Base-by-base conservation (phyloP, 2,797 vertebrate species). In the Lophius americanus region DNA sequence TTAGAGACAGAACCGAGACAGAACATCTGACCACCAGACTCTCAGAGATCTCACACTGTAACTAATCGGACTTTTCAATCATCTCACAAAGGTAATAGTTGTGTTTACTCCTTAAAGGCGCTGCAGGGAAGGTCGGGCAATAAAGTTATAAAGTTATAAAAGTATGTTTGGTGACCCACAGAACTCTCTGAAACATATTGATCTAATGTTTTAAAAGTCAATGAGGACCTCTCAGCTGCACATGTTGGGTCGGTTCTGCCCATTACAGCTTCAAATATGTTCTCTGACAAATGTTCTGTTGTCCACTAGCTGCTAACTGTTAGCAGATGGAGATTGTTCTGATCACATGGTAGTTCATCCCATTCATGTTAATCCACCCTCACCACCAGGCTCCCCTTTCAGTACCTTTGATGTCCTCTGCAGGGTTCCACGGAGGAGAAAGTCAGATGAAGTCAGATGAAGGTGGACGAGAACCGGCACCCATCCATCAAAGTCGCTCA, bases 401-500 rank as follows among this genome's bases (percentile, higher is more conserved):
- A 60, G 3, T 32, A 32, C 14, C 59, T 71, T 65, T 65, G 54
- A 82, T 52, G 14, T 43, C 70, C 10, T 12, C 43, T 80, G 60
- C 47, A 60, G 47, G 13, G 51, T 60, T 13, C 13, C 39, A 6
- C 36, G 32, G 11, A 55, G n/a, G 53, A 58, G 51, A 23, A 6
- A 32, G 4, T 38, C n/a, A 48, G 35, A 46, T 10, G 42, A 46
- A 43, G 47, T 13, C 6, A 60, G 58, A 50, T 48, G 13, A 33
- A 33, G 33, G 36, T 9, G 33, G 23, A 8, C 49, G 4, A 54
- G 48, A 58, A 70, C 74, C 35, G 38, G 14, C 46, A 63, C 38
- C 43, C 35, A 65, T 70, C 32, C 49, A 68, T 79, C 52, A 80
- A 6, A 1, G 74, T 54, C 14, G 60, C 55, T 7, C 50, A 76